Conservation (phyloP, 53 echinoderm and acorn worm genomes). For the Holothuria leucospilota region DNA sequence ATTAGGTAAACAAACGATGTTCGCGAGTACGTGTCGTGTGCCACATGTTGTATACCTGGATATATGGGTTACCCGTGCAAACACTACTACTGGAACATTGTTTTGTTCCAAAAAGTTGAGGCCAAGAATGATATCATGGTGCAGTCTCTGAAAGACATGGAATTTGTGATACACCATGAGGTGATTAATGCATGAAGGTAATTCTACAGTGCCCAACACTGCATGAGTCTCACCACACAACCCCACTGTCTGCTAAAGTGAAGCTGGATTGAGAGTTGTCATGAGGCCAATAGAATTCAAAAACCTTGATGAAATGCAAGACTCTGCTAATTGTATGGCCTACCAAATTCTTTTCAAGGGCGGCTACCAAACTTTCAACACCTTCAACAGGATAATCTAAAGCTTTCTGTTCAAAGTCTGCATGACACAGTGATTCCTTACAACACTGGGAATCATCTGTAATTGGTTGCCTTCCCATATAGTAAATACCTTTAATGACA, state of each 20-base stretch:
- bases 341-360: neutral
- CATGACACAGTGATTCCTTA: no score
- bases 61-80: no score
- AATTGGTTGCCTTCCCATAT: no score
- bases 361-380: neutral
- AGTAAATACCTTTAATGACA: no score
- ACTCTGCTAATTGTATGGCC: neutral
- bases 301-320: neutral
- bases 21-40: no score
- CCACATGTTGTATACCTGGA: no score
- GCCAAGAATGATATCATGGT: constrained; percentile 13
- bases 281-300: neutral
- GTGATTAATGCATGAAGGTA: constrained; percentile 6
- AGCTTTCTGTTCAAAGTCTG: neutral
- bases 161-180: no score
- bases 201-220: constrained; percentile 8
- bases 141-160: no score
- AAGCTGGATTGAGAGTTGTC: neutral
- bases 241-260: neutral
- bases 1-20: no score
- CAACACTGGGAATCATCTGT: no score
- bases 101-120: constrained; percentile 12
- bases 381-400: neutral
- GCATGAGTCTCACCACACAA: constrained; percentile 30
- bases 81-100: neutral